These are phyloP conservation scores for Sesamia nonagrioides DNA, from an alignment of 1,140 invertebrate species.

Conservation along the genomic window DNA sequence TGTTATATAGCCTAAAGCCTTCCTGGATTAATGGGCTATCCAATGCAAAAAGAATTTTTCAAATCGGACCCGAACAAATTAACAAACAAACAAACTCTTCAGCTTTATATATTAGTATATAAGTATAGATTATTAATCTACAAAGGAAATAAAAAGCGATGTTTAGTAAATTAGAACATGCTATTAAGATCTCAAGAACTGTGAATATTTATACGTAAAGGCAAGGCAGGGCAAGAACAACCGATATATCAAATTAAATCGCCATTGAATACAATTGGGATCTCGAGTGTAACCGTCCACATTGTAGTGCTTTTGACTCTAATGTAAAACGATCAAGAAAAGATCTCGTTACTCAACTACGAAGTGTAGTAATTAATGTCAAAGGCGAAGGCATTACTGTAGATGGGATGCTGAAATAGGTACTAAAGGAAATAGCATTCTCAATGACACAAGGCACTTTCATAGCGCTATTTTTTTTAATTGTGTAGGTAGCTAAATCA, in stretches of 20 bases:
- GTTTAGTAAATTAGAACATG: not conserved
- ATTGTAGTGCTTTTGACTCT: slow-evolving; percentile 35
- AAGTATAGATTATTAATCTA: no score
- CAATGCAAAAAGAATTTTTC: no score
- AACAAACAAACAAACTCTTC: no score
- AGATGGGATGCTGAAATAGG: slow-evolving; percentile 17
- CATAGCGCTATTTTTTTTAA: slow-evolving; percentile 12
- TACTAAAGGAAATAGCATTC: slow-evolving; percentile 39
- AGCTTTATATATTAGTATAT: no score
- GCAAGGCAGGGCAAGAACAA: slow-evolving; percentile 41
- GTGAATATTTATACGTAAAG: slow-evolving; percentile 13
- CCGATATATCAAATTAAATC: slow-evolving; percentile 71
- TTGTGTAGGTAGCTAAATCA: slow-evolving; percentile 5
- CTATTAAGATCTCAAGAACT: slow-evolving; percentile 1
- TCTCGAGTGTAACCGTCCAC: slow-evolving; percentile 46
- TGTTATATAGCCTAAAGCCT: no score
- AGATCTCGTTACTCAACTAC: slow-evolving; percentile 22
- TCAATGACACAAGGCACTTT: slow-evolving; percentile 33
- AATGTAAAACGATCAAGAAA: slow-evolving; percentile 22
- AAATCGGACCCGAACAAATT: no score
- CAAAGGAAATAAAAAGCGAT: not conserved
- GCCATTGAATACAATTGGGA: slow-evolving; percentile 74
- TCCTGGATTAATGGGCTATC: no score
- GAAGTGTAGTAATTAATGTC: slow-evolving; percentile 31
- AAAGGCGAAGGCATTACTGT: slow-evolving; percentile 19